Percentiles rank a stretch among this genome's conserved stretches.
phyloP scores from a whole-genome alignment of 2,113 vertebrate genomes.

The Steatornis caripensis region DNA sequence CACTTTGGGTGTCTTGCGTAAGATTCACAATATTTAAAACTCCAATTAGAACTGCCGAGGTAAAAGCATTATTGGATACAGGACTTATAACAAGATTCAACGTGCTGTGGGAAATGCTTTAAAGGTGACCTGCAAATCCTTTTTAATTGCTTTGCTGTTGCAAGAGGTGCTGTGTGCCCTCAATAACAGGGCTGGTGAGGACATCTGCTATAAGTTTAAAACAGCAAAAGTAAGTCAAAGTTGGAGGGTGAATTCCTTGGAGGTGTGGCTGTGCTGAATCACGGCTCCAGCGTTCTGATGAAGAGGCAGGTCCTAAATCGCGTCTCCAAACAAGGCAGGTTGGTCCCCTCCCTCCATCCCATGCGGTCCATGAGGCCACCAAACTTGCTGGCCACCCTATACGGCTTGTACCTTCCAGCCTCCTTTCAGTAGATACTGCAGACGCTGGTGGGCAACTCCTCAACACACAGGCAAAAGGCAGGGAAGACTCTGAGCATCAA shows the following conservation, averaged over 20 bases:
- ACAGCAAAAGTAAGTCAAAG: constrained; percentile 57
- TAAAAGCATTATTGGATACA: constrained; percentile 28
- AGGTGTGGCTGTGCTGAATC: constrained; percentile 45
- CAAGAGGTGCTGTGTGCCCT: constrained; percentile 14
- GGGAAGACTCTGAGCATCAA: not conserved
- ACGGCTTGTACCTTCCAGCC: not conserved
- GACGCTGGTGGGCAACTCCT: not conserved
- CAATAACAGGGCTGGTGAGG: constrained; percentile 29
- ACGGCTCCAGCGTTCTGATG: not conserved
- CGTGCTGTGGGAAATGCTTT: constrained; percentile 59
- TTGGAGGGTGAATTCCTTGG: constrained; percentile 34
- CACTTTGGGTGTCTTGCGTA: constrained; percentile 14
- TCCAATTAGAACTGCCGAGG: constrained; percentile 35
- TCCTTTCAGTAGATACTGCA: not conserved
- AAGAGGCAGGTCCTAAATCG: not conserved
- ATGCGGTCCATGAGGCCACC: not conserved
- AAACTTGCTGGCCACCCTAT: not conserved
- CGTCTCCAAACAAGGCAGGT: not conserved
- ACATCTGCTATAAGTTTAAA: constrained; percentile 34
- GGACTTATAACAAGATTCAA: constrained; percentile 38
- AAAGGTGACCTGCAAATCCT: constrained; percentile 65
- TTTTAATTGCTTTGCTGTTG: constrained; percentile 53
- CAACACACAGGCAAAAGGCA: not conserved
- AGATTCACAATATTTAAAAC: constrained; percentile 21
- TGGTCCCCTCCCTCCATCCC: not conserved